Evolutionary conservation across 1,140 invertebrate species (phyloP).

Genomic region (Thaumetopoea pityocampa): DNA sequence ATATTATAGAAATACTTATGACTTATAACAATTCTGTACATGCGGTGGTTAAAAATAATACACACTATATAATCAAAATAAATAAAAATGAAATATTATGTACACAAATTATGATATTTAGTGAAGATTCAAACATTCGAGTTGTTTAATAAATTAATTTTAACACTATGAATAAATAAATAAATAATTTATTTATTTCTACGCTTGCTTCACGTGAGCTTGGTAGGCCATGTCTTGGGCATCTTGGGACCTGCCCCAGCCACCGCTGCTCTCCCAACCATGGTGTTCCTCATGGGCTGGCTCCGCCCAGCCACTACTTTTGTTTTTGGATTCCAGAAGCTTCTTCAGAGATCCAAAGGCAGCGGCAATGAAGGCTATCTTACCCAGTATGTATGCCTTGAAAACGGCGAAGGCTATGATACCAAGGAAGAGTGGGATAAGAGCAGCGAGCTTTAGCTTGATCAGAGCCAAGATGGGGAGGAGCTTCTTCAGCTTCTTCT

Average conservation of each 20-base stretch:
- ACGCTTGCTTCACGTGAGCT: constrained; percentile 72
- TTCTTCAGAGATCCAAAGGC: constrained; percentile 87
- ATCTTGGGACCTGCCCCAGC: constrained; percentile 77
- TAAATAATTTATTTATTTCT: constrained; percentile 25
- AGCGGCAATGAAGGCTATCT: constrained; percentile 86
- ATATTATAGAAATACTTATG: too few relatives aligned
- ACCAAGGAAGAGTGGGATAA: constrained; percentile 85
- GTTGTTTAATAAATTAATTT: constrained; percentile 16
- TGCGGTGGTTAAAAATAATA: too few relatives aligned
- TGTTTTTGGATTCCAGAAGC: constrained; percentile 84
- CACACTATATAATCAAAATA: too few relatives aligned
- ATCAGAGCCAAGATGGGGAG: constrained; percentile 84
- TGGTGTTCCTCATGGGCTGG: constrained; percentile 79
- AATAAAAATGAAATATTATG: not conserved
- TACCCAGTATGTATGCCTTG: constrained; percentile 88
- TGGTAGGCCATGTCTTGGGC: constrained; percentile 80
- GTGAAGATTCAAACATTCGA: not conserved
- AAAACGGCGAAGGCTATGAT: constrained; percentile 87
- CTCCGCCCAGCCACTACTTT: constrained; percentile 83
- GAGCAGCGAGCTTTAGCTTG: constrained; percentile 85
- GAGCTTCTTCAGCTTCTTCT: constrained; percentile 84
- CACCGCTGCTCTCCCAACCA: constrained; percentile 70
- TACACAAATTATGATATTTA: not conserved
- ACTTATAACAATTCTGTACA: too few relatives aligned
- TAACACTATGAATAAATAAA: constrained; percentile 19